These are phyloP conservation scores for Cerceris rybyensis DNA, from an alignment of 2,888 invertebrate species.

Conservation along the genomic window DNA sequence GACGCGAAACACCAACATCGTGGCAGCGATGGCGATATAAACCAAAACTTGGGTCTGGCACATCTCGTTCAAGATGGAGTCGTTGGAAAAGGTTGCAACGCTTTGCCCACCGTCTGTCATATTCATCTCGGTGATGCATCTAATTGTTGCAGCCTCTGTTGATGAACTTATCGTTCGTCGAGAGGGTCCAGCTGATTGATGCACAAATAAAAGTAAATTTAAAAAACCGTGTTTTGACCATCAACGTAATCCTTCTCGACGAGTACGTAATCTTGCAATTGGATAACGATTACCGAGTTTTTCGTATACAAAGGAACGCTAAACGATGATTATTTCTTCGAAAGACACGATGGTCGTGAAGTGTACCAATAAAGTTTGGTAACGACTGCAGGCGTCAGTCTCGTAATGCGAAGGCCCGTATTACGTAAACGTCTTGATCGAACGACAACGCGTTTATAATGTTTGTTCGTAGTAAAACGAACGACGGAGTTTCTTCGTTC, in stretches of 20 bases:
- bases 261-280: not conserved
- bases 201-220: conserved; percentile 15
- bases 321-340: not conserved
- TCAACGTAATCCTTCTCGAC: not conserved
- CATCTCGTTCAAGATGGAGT: conserved; percentile 73
- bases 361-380: conserved; percentile 49
- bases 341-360: conserved; percentile 29
- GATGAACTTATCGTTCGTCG: conserved; percentile 68
- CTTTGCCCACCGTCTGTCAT: conserved; percentile 83
- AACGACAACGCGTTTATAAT: not conserved
- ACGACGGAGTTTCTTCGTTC: conserved; percentile 11
- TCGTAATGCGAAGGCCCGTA: not conserved
- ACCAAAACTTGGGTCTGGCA: conserved; percentile 82
- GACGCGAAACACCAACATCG: conserved; percentile 77
- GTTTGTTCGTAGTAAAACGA: not conserved
- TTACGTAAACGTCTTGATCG: not conserved
- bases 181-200: conserved; percentile 20
- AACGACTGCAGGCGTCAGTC: conserved; percentile 12
- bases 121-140: conserved; percentile 84
- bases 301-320: not conserved
- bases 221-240: not conserved
- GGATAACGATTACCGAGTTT: conserved; percentile 19
- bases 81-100: conserved; percentile 80
- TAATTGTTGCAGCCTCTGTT: conserved; percentile 85
- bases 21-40: conserved; percentile 83